These are phyloP conservation scores for Drosophila dunni DNA, from an alignment of 1,140 invertebrate genomes.

Conservation along the genomic window DNA sequence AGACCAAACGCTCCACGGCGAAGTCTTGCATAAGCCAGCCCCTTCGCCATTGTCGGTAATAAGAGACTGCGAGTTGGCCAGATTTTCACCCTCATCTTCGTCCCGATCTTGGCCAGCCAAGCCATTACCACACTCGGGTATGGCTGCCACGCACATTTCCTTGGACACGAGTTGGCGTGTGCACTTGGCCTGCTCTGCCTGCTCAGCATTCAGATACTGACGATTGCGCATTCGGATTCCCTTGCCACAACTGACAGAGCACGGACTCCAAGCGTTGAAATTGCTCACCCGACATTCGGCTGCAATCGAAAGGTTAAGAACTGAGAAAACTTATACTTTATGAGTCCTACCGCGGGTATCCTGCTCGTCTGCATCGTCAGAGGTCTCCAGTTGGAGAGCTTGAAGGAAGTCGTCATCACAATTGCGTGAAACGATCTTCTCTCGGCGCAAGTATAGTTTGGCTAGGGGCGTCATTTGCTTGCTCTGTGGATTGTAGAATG, in stretches of 20 bases:
- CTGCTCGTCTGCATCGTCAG: constrained; percentile 91
- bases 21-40: constrained; percentile 88
- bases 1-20: constrained; percentile 92
- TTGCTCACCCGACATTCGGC: constrained; percentile 92
- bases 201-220: constrained; percentile 90
- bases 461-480: constrained; percentile 93
- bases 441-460: constrained; percentile 89
- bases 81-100: constrained; percentile 84
- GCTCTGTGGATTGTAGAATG: constrained; percentile 94
- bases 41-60: constrained; percentile 80
- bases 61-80: constrained; percentile 68
- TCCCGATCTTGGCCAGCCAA: constrained; percentile 56
- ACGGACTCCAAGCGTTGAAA: constrained; percentile 91
- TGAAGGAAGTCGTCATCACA: constrained; percentile 89
- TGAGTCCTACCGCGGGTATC: constrained; percentile 88
- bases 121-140: constrained; percentile 87
- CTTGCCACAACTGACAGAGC: constrained; percentile 95
- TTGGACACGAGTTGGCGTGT: constrained; percentile 92
- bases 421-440: constrained; percentile 89
- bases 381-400: constrained; percentile 87
- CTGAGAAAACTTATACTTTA: constrained; percentile 37
- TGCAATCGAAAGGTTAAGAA: constrained; percentile 63
- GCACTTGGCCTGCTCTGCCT: constrained; percentile 91
- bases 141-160: constrained; percentile 93
- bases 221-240: constrained; percentile 92